Evolutionary conservation across 2,113 vertebrate genomes (phyloP).

Genomic region (Uropsilus gracilis): DNA sequence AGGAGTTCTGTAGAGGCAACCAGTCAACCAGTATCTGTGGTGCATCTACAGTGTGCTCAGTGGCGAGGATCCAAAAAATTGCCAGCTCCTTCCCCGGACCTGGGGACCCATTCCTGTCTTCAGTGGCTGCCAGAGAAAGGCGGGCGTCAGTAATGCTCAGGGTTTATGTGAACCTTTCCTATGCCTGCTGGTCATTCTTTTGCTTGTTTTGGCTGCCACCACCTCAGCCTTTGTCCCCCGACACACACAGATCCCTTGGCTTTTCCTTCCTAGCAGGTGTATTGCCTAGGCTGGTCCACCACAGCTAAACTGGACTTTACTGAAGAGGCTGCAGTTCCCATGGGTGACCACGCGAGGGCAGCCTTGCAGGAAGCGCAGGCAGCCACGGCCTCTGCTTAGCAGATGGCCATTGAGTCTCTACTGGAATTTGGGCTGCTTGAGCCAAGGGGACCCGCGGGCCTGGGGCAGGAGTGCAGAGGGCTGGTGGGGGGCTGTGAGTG

Average conservation of each 20-base stretch:
- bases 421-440: neutral
- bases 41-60: neutral
- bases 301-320: neutral
- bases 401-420: neutral
- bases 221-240: neutral
- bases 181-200: neutral
- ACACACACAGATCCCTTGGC: neutral
- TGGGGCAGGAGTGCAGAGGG: neutral
- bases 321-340: neutral
- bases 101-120: neutral
- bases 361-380: neutral
- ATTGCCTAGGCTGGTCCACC: neutral
- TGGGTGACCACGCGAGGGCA: neutral
- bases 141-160: neutral
- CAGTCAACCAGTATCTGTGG: neutral
- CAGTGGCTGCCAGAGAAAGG: neutral
- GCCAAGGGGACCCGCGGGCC: too few relatives aligned
- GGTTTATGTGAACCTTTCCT: neutral
- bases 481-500: too few relatives aligned
- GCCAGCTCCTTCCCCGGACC: too few relatives aligned
- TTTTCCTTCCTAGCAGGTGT: neutral
- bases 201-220: neutral
- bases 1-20: neutral
- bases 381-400: neutral
- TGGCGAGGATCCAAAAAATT: neutral